Conservation (phyloP, 2,113 vertebrate genomes). For the Haplochromis vanheusdeni region DNA sequence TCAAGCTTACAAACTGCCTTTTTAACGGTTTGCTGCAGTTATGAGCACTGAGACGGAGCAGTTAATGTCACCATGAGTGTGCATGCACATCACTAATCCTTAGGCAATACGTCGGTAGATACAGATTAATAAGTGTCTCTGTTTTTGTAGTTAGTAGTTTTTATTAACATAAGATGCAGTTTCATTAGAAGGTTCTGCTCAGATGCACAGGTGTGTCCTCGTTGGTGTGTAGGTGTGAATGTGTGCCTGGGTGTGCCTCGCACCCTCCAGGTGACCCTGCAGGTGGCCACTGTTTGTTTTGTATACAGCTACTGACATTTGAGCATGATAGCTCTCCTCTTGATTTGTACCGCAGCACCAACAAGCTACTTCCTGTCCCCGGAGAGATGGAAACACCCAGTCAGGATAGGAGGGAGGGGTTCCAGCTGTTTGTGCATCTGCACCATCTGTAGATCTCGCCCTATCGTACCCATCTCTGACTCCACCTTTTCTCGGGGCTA, state of each 20-base stretch:
- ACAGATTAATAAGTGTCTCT: not conserved
- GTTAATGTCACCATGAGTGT: not conserved
- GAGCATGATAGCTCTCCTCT: conserved; percentile 30
- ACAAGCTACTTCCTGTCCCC: conserved; percentile 51
- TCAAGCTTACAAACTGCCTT: conserved; percentile 48
- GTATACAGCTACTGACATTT: conserved; percentile 66
- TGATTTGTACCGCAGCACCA: conserved; percentile 34
- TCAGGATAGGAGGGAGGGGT: conserved; percentile 3
- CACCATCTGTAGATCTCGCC: not conserved
- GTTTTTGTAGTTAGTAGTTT: not conserved
- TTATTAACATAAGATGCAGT: not conserved
- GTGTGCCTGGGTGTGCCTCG: not conserved
- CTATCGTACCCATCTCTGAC: not conserved
- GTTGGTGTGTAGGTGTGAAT: not conserved
- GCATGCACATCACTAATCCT: conserved; percentile 29
- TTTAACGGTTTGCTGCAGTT: conserved; percentile 18
- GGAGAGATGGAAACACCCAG: conserved; percentile 21
- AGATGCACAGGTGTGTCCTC: not conserved
- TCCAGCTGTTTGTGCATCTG: conserved; percentile 39
- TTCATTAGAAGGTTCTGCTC: not conserved
- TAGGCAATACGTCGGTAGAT: not conserved
- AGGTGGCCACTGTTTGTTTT: conserved; percentile 59
- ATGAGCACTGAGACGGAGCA: not conserved
- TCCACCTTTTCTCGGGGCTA: not conserved
- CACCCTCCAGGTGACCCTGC: conserved; percentile 37